A percentile compares a stretch with the other conserved stretches of the same genome.
These are phyloP conservation scores for Rhinella marina DNA, from an alignment of 2,797 vertebrate species.

Conservation along the genomic window DNA sequence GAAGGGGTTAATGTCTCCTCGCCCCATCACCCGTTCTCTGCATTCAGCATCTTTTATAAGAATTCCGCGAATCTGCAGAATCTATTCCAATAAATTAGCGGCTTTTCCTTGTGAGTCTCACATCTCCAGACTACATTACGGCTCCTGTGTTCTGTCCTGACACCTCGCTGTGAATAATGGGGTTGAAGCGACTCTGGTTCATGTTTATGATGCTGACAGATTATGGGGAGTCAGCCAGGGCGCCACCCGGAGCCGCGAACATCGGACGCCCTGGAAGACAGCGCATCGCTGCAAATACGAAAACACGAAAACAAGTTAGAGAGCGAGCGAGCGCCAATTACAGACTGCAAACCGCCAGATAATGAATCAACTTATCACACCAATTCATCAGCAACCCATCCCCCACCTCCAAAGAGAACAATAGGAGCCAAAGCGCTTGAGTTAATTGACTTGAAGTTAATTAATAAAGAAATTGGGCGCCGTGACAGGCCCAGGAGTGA, in stretches of 20 bases:
- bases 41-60: not conserved
- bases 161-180: constrained; percentile 67
- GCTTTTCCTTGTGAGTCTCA: constrained; percentile 47
- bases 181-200: constrained; percentile 60
- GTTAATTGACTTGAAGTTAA: constrained; percentile 56
- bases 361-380: constrained; percentile 52
- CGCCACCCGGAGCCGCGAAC: not conserved
- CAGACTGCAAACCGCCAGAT: not conserved
- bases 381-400: constrained; percentile 45
- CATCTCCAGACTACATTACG: constrained; percentile 60
- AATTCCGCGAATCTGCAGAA: constrained; percentile 65
- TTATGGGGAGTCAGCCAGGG: constrained; percentile 58
- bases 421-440: not conserved
- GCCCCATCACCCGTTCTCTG: constrained; percentile 22
- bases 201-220: constrained; percentile 64
- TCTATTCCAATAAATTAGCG: constrained; percentile 64
- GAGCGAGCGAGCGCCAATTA: constrained; percentile 25
- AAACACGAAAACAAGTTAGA: not conserved
- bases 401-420: not conserved
- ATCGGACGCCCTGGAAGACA: not conserved
- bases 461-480: constrained; percentile 50
- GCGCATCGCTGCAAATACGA: not conserved
- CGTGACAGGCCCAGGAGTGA: not conserved
- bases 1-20: constrained; percentile 9
- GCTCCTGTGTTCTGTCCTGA: constrained; percentile 61